Base-by-base conservation (phyloP, 2,113 vertebrate species). In the Aphelocoma coerulescens region DNA sequence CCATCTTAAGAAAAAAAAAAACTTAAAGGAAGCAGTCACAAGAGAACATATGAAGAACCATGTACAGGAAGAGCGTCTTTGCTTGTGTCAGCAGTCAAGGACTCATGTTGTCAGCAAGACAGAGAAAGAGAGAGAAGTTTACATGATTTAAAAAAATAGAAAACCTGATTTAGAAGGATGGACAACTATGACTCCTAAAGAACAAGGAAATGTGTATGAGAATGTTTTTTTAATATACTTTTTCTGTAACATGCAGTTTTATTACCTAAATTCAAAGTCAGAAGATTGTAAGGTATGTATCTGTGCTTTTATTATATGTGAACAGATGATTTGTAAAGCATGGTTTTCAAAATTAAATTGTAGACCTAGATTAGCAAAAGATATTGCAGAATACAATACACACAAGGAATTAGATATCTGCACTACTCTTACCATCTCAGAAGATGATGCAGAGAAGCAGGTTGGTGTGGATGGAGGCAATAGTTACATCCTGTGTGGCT, bases 371-470 rank as follows among this genome's bases (percentile, higher is more conserved):
- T 44, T 49, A 81, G 5, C 7, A 69, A 57, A 68, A 55, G 6
- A 9, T 66, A 17, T 52, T 54, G 18, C 13, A 80, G 35, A 73
- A 87, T 32, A 39, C 3, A 22, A 6, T 16, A 30, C 41, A 10
- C 5, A 27, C 6, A 37, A 18, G 9, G 16, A 54, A 11, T 48
- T 48, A 30, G 27, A 28, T 35, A 61, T 4, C 16, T 69, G 12
- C 7, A 32, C 8, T 37, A 23, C 7, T 59, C 13, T 62, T 48
- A 10, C 6, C 5, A 51, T 41, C n/a, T 77, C 41, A 73, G 44
- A 83, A 72, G 13, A 58, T 0, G 0, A 30, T 43, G 37, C 5
- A 5, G 6, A 76, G 32, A 32, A 66, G 51, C 51, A 35, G 20
- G 8, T 6, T 58, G 41, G 13, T 26, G 2, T 32, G 9, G 19